A percentile compares a stretch with the other conserved stretches of the same genome.
phyloP scores from a whole-genome alignment of 2,797 vertebrate genomes.

The Chloroceryle inda region DNA sequence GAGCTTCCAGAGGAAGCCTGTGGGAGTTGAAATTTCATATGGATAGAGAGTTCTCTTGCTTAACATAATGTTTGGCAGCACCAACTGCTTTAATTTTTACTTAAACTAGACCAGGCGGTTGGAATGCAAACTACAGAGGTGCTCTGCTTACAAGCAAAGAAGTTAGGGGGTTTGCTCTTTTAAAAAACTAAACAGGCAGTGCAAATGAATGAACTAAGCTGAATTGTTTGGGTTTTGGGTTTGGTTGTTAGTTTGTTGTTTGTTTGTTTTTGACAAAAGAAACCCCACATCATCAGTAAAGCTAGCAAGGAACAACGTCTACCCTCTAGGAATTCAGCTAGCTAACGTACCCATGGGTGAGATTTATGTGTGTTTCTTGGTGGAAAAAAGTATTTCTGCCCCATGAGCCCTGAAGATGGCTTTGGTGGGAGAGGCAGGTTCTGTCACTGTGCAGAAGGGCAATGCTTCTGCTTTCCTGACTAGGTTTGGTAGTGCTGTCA shows the following conservation, averaged over 20 bases:
- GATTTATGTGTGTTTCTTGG: not conserved
- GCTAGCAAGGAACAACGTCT: not conserved
- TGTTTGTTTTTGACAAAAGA: too few relatives aligned
- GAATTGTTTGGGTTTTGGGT: too few relatives aligned
- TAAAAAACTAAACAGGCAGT: not conserved
- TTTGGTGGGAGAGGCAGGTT: not conserved
- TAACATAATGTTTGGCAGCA: not conserved
- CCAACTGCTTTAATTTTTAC: not conserved
- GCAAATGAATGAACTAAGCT: not conserved
- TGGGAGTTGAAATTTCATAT: not conserved
- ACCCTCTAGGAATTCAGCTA: not conserved
- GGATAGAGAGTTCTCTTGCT: not conserved
- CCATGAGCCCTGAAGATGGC: not conserved
- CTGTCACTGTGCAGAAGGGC: not conserved
- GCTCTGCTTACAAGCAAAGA: not conserved
- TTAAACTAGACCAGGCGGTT: not conserved
- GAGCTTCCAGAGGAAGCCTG: not conserved
- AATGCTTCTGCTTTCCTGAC: not conserved
- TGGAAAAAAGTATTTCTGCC: not conserved
- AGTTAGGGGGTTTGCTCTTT: not conserved
- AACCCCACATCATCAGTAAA: not conserved
- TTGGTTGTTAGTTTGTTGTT: too few relatives aligned
- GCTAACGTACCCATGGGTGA: rapidly evolving
- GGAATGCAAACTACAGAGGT: not conserved
- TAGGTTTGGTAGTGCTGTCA: not conserved